These are phyloP conservation scores for Neolamprologus kungweensis DNA, from an alignment of 2,113 vertebrate genomes.

Conservation along the genomic window DNA sequence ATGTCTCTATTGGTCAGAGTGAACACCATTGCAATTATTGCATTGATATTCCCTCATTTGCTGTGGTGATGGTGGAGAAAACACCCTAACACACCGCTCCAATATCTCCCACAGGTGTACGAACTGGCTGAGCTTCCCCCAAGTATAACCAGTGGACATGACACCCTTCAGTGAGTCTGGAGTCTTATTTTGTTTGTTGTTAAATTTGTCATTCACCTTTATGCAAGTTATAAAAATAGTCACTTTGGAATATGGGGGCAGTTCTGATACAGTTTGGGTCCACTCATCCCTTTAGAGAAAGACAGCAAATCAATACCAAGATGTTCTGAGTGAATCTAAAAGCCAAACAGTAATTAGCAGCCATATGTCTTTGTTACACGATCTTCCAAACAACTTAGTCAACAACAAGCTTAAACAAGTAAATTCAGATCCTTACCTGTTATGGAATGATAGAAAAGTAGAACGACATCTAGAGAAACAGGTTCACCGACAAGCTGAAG, in stretches of 20 bases:
- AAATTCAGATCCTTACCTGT: constrained; percentile 45
- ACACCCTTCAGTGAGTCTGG: background rate
- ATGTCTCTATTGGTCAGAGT: background rate
- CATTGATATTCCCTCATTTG: background rate
- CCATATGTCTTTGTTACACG: background rate
- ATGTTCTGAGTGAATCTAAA: background rate
- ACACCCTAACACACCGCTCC: background rate
- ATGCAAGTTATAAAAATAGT: background rate
- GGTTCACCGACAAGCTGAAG: background rate
- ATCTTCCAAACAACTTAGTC: background rate
- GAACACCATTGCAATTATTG: background rate
- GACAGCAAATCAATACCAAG: background rate
- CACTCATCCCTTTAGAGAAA: background rate
- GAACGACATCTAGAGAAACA: constrained; percentile 23
- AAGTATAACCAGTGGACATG: background rate
- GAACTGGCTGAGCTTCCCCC: background rate
- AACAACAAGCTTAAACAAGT: background rate
- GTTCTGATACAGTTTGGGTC: background rate
- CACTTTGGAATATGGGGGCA: background rate
- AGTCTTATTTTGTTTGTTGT: background rate
- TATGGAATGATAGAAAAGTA: constrained; percentile 17
- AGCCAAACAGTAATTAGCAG: background rate
- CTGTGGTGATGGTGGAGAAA: background rate
- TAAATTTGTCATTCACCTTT: background rate
- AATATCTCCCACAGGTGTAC: background rate